These are phyloP conservation scores for Zosterops japonicus DNA, from an alignment of 2,113 vertebrate genomes.

Conservation along the genomic window DNA sequence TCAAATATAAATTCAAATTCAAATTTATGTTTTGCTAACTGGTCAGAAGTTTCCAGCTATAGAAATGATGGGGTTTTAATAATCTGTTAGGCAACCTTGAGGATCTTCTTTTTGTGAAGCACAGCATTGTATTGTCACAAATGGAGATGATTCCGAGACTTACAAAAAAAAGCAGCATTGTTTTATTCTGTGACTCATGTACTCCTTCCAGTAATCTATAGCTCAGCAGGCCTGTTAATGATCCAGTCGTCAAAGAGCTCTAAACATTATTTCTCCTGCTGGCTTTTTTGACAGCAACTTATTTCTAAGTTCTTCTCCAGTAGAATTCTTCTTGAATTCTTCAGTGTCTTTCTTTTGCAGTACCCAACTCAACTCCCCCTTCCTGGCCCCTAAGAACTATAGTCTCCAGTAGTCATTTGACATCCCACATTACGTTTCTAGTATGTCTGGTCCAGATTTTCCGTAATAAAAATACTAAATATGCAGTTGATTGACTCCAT, in stretches of 20 bases:
- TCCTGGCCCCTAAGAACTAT: not conserved
- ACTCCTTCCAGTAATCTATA: not conserved
- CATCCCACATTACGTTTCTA: not conserved
- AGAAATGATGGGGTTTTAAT: not conserved
- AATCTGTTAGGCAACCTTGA: not conserved
- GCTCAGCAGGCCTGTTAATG: not conserved
- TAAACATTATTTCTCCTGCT: not conserved
- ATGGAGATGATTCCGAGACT: not conserved
- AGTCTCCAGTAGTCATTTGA: not conserved
- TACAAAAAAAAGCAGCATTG: not conserved
- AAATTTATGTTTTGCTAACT: not conserved
- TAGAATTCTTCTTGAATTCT: not conserved
- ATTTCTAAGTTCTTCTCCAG: not conserved
- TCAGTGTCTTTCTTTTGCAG: not conserved
- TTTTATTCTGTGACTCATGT: not conserved
- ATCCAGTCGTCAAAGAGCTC: not conserved
- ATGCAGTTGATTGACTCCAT: not conserved
- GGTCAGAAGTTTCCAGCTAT: not conserved
- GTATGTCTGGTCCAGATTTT: not conserved
- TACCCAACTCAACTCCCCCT: not conserved
- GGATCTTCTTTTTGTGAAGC: not conserved
- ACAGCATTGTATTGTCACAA: not conserved
- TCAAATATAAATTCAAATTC: not conserved
- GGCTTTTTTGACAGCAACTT: not conserved
- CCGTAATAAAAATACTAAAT: not conserved